Base-by-base conservation (phyloP, 2,113 vertebrate genomes). In the Amblyornis subalaris region DNA sequence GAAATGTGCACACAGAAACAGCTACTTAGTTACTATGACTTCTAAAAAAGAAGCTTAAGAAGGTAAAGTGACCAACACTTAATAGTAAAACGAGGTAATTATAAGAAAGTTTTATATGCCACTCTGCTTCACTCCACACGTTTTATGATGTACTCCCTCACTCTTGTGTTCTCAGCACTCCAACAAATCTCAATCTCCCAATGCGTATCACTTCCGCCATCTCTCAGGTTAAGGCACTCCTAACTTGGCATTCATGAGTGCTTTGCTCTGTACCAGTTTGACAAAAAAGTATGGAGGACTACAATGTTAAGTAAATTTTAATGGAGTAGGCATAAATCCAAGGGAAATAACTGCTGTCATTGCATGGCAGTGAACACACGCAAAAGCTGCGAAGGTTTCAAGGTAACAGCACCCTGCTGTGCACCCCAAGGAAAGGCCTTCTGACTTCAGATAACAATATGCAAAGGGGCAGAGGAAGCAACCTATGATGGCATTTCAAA, bases 181-280 rank as follows among this genome's bases (percentile, higher is more conserved):
- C 62, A 72, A 21, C 15, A 33, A 28, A 13, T 57, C 60, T 66
- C 77, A 17, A 23, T 67, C 47, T 74, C 62, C 22, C 65, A 80
- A 7, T 23, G 50, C 36, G n/a, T 9, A 35, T 23, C 47, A 65
- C 60, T 74, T 66, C 64, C 62, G 61, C 55, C 69, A 74, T 51
- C 50, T 81, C 60, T 77, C 38, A 76, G 38, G 31, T 48, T 87
- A 44, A 70, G 10, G 50, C 31, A 66, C n/a, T 69, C 77, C 64
- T 45, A 83, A 72, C 58, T 67, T 73, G 58, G 69, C 62, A 76
- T 53, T 65, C 65, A 53, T 4, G 18, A 33, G 64, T 72, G 65
- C 76, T 82, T 78, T 89, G 35, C 61, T 86, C 42, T 66, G 64
- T 33, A 91, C 72, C 40, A 90, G 58, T 73, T 81, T 67, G 26